phyloP scores from a whole-genome alignment of 2,113 vertebrate species.

The Lamprologus sp. region DNA sequence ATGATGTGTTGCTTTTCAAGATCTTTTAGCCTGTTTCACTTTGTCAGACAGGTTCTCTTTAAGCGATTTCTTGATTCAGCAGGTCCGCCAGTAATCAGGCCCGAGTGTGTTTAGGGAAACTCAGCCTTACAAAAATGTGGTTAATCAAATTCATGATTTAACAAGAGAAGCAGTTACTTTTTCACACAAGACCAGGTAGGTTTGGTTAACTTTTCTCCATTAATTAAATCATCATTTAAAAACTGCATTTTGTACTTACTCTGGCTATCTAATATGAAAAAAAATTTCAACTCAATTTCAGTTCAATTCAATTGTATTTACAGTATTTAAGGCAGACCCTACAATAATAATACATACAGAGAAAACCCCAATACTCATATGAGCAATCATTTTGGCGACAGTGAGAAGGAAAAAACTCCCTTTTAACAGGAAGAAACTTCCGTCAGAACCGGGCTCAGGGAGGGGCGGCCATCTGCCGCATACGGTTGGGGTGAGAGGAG shows the following conservation, averaged over 20 bases:
- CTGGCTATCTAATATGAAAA: neutral
- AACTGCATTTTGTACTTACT: neutral
- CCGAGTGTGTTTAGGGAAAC: neutral
- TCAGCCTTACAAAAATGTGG: neutral
- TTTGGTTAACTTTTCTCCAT: neutral
- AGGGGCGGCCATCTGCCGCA: neutral
- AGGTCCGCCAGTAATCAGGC: neutral
- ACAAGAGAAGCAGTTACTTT: neutral
- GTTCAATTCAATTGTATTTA: neutral
- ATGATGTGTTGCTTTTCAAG: neutral
- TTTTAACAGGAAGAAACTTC: neutral
- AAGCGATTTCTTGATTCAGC: neutral
- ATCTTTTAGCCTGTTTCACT: neutral
- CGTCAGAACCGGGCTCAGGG: neutral
- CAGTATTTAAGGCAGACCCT: neutral
- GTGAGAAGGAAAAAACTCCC: neutral
- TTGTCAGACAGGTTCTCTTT: neutral
- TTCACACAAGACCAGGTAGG: neutral
- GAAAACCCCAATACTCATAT: neutral
- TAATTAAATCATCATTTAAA: neutral
- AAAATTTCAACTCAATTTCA: neutral
- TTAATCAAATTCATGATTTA: neutral
- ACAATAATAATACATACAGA: neutral
- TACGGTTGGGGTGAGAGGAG: neutral
- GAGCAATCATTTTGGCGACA: neutral